Evolutionary conservation across 2,113 vertebrate species (phyloP), one percentile per base, ranked within the genome.

Genomic region (Poeciliopsis turrubarensis): DNA sequence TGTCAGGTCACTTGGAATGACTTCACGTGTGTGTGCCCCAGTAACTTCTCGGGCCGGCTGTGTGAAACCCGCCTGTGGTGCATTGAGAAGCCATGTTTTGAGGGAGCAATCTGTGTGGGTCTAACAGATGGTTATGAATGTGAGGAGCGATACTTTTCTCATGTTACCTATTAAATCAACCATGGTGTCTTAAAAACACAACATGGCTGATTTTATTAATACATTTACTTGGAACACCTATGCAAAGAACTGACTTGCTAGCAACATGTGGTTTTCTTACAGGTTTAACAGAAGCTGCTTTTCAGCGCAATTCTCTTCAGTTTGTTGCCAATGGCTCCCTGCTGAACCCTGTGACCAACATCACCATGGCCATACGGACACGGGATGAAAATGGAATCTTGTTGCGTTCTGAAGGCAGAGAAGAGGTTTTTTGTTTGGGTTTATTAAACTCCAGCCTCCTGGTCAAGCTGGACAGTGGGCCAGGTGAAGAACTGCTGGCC

Each of bases 1-100:
- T 99, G 98, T 79, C 78, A 83, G 0, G 82, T 97, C 85, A 97
- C 96, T 69, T 99, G 98, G 98, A 99, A 99, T 66, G 96, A 99
- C 90, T 99, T 97, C 91, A 89, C 68, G 57, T 99, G 98, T 77
- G 78, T 74, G 83, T 99, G 98, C 79, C 92, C 95, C 27, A 64
- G 84, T 66, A 96, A 95, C 84, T 98, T 94, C 92, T 95, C 96
- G 0, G 97, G 98, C 41, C 94, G 86, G 15, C 92, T 86, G 1
- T 99, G 98, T 74, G 94, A 96, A 74, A 95, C 95, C n/a, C 95
- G 87, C 5, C 78, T 97, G 57, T 99, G 98, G 98, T 99, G 98
- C 77, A 85, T 93, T 0, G 93, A 91, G 3, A 89, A 91, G 32
- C 97, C 96, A 0, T 99, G 98, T 80, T 87, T 89, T 9, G 84